Percentiles rank a stretch among this genome's conserved stretches.
phyloP scores from a whole-genome alignment of 2,113 vertebrate genomes.

The chimpanzee (Pan troglodytes) region NHGRI_mPanTro3-v2.1_pri NC_072401.2:143661501-143662000 shows the following conservation, averaged over 20 bases:
- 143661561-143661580: too few relatives aligned
- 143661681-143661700: background rate
- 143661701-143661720: background rate
- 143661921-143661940: background rate
- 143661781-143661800: background rate
- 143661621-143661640: background rate
- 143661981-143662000: background rate
- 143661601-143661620: background rate
- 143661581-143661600: background rate
- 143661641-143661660: background rate
- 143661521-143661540: too few relatives aligned
- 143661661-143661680: background rate
- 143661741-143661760: background rate
- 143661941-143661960: background rate
- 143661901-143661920: background rate
- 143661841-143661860: background rate
- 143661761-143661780: background rate
- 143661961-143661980: background rate
- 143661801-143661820: background rate
- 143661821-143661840: background rate
- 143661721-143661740: background rate
- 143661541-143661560: too few relatives aligned
- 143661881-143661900: background rate
- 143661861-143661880: background rate
- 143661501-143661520: too few relatives aligned